Percentiles rank a stretch among this genome's conserved stretches.
Conservation (phyloP, 2,797 vertebrate species). For the Mormyrops boulengeri region DNA sequence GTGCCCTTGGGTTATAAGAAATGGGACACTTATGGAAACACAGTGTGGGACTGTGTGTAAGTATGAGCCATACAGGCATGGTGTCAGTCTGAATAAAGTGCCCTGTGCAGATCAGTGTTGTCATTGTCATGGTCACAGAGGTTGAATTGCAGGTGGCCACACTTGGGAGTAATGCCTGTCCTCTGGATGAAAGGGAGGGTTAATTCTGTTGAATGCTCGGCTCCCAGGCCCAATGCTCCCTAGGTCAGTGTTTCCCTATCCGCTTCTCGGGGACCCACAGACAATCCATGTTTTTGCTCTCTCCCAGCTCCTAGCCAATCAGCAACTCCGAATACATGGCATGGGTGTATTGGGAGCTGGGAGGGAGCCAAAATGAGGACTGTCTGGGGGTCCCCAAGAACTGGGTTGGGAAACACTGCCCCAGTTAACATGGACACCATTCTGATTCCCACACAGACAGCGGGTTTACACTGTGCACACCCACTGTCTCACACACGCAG, state of each 20-base stretch:
- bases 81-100: not conserved
- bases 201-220: not conserved
- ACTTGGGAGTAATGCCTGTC: not conserved
- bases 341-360: not conserved
- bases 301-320: not conserved
- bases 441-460: not conserved
- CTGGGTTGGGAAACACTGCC: not conserved
- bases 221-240: not conserved
- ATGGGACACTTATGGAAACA: not conserved
- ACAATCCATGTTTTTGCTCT: not conserved
- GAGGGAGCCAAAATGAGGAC: not conserved
- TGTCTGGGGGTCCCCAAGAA: not conserved
- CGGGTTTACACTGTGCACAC: constrained; percentile 12
- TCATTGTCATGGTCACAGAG: not conserved
- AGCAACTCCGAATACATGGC: not conserved
- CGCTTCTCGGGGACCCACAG: not conserved
- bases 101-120: not conserved
- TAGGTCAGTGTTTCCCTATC: not conserved
- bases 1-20: not conserved
- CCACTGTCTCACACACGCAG: constrained; percentile 51
- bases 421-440: not conserved
- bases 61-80: not conserved
- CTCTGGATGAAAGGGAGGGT: not conserved
- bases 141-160: not conserved
- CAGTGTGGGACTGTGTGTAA: not conserved